Conservation (phyloP, 2,797 vertebrate genomes). For the Nannoperca australis region DNA sequence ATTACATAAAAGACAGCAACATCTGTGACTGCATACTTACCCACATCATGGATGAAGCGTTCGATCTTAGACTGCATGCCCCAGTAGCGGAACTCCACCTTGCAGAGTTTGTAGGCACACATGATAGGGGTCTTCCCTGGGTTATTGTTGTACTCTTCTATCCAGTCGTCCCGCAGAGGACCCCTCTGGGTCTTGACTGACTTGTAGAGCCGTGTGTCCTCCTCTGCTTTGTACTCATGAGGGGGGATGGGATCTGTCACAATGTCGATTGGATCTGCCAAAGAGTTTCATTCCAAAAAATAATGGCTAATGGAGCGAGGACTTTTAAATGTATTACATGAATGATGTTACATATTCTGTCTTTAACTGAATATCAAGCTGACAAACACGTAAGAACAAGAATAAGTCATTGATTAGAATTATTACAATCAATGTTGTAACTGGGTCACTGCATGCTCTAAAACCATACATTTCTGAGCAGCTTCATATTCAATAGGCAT, state of each 20-base stretch:
- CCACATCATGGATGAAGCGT: slow-evolving; percentile 97
- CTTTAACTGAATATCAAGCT: slow-evolving; percentile 17
- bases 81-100: slow-evolving; percentile 99
- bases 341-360: background rate
- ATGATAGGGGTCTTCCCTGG: slow-evolving; percentile 91
- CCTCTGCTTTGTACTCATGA: slow-evolving; percentile 94
- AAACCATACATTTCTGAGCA: slow-evolving; percentile 30
- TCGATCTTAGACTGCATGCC: slow-evolving; percentile 99
- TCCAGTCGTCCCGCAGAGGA: slow-evolving; percentile 94
- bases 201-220: slow-evolving; percentile 94
- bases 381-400: background rate
- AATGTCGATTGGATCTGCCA: slow-evolving; percentile 96
- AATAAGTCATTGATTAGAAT: slow-evolving; percentile 36
- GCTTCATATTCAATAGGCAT: slow-evolving; percentile 23
- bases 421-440: slow-evolving; percentile 37
- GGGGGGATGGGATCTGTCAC: slow-evolving; percentile 96
- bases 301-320: slow-evolving; percentile 1
- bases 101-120: slow-evolving; percentile 99
- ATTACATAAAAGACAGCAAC: background rate
- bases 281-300: slow-evolving; percentile 15
- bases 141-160: slow-evolving; percentile 89
- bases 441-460: slow-evolving; percentile 32
- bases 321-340: slow-evolving; percentile 3
- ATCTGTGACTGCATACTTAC: slow-evolving; percentile 78
- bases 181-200: slow-evolving; percentile 94